Evolutionary conservation across 2,113 vertebrate species (phyloP).

Genomic region (Kobus ellipsiprymnus): DNA sequence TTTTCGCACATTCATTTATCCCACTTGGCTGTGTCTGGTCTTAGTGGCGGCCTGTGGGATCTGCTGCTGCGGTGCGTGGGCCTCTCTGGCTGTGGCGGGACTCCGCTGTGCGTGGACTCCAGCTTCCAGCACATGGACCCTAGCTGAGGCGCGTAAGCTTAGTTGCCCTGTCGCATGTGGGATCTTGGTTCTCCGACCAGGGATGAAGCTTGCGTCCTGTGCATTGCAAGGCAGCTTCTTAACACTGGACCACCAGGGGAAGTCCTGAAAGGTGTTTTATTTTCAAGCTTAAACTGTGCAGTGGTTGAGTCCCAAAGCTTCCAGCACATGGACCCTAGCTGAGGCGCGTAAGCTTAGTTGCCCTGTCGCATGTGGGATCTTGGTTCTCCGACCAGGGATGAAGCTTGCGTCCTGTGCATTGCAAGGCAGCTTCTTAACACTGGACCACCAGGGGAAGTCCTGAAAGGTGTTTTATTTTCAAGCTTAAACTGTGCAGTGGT

Average conservation of each 20-base stretch:
- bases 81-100: not conserved
- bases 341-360: no score
- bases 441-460: no score
- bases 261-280: not conserved
- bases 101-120: fast-evolving
- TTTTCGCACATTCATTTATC: not conserved
- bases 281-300: not conserved
- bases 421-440: no score
- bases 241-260: not conserved
- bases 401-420: no score
- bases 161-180: not conserved
- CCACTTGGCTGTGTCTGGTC: fast-evolving
- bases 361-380: no score
- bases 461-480: no score
- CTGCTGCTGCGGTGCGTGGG: fast-evolving
- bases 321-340: no score
- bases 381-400: no score
- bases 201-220: not conserved
- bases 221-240: not conserved
- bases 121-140: not conserved
- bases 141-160: fast-evolving
- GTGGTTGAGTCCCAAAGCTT: no score
- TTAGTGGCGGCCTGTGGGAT: fast-evolving
- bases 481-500: no score
- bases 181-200: not conserved